Base-by-base conservation (phyloP, 2,113 vertebrate species). In the Tiliqua scincoides region DNA sequence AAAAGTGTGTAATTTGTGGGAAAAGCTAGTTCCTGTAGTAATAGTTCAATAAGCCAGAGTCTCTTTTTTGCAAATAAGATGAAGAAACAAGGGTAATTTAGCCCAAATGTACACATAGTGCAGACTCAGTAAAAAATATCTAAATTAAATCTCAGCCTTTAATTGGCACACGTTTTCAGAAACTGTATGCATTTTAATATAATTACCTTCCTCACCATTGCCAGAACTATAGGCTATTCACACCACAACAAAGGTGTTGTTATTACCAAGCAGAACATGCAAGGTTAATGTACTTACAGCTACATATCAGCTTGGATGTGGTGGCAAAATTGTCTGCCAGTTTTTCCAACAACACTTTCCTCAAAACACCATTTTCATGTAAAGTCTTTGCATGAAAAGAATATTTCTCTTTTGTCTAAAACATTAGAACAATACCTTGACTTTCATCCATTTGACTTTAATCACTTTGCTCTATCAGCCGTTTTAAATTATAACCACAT, bases 1-100 rank as follows among this genome's bases (percentile, higher is more conserved):
- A 97, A 97, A 97, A 97, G 93, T 96, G 92, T 96, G 93, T 97
- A 97, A 97, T 97, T 80, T 92, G 93, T 94, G 90, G 94, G 85
- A 93, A 96, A 97, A 95, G 91, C 92, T 96, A 92, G 92, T 95
- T 95, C 96, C 93, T 97, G 96, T 92, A 94, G 94, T 95, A 97
- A 96, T 96, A 97, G 93, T 96, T 95, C 95, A 95, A 96, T 96
- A 96, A 96, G 93, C 91, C 94, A 94, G 93, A 94, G 86, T 92
- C 91, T 93, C 87, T 94, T 95, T n/a, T 96, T 94, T 93, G 84
- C 94, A 96, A 94, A 93, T 94, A 96, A 94, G 89, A 93, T 87
- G 89, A 94, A 90, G 87, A 94, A 94, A 92, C 90, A 95, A 91
- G 86, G 77, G 87, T 86, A 94, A 95, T 95, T 94, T 89, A 93